phyloP scores from a whole-genome alignment of 1,140 invertebrate species.

The Zaprionus inermis region DNA sequence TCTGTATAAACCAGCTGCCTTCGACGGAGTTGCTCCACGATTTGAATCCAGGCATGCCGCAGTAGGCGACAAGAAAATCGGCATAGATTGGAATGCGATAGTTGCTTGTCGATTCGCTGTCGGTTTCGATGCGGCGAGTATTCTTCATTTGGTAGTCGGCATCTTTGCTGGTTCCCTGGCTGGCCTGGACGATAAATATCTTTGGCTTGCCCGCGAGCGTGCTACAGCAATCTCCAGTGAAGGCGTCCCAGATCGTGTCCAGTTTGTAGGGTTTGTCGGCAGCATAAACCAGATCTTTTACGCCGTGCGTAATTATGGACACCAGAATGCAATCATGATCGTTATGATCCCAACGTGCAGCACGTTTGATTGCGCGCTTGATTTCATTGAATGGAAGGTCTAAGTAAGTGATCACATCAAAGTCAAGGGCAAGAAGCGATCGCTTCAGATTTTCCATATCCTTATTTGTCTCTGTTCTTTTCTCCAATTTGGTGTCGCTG shows the following conservation, averaged over 20 bases:
- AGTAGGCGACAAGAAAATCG: constrained; percentile 96
- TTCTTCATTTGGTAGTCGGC: constrained; percentile 86
- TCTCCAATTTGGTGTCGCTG: constrained; percentile 85
- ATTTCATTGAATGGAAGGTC: constrained; percentile 87
- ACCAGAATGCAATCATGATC: constrained; percentile 91
- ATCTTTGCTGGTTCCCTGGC: constrained; percentile 93
- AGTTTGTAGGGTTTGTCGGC: constrained; percentile 92
- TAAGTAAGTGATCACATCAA: constrained; percentile 87
- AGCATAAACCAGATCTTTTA: constrained; percentile 92
- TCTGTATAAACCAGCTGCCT: constrained; percentile 98
- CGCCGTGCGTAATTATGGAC: constrained; percentile 94
- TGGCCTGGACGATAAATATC: constrained; percentile 95
- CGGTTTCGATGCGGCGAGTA: constrained; percentile 85
- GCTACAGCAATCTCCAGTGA: constrained; percentile 93
- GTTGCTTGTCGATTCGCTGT: constrained; percentile 86
- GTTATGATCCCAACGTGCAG: constrained; percentile 88
- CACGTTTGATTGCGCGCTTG: constrained; percentile 86
- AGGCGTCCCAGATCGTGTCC: constrained; percentile 91
- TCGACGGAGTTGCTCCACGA: constrained; percentile 96
- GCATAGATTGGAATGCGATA: constrained; percentile 95
- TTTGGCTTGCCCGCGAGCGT: constrained; percentile 96
- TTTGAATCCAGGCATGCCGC: constrained; percentile 93
- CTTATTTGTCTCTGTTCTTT: constrained; percentile 89
- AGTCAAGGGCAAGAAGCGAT: constrained; percentile 88
- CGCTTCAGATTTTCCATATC: constrained; percentile 88